Base-by-base conservation (phyloP, 2,113 vertebrate species). In the Anolis sagrei region DNA sequence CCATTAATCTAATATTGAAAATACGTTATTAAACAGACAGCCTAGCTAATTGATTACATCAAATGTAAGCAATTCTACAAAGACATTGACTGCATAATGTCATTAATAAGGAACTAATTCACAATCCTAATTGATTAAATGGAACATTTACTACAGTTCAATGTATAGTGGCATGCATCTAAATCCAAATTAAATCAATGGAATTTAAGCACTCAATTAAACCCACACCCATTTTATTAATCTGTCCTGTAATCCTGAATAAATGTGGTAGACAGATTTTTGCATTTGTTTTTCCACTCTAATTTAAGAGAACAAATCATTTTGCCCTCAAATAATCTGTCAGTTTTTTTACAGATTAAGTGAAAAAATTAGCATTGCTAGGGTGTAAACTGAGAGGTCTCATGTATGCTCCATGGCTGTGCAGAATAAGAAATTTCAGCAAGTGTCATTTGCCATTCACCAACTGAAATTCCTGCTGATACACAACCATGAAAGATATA, bases 181-280 rank as follows among this genome's bases (percentile, higher is more conserved):
- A 83, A 75, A n/a, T 62, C 69, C 58, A 64, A 19, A 7, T 36
- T 21, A 75, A 81, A 86, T 86, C 84, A 86, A 86, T 81, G 39
- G 25, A 27, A 51, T 27, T 44, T 80, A 86, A 74, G 32, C 1
- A 27, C 19, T 79, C 27, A 21, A 66, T 49, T 48, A 73, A 79
- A 62, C 14, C 68, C 36, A 79, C 69, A 79, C 51, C 72, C 39
- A 3, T 25, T 62, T n/a, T 29, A 86, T 86, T 54, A 54, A 58
- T 77, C 80, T 58, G 76, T 79, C 25, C 44, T 27, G 1, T 54
- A 48, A 74, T n/a, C 23, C 39, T 85, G 75, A 92, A 54, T 0
- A 82, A 74, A 1, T 21, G 39, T 51, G 68, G 1, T 25, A 64
- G 23, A 25, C 62, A 64, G 25, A 21, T 64, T 27, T 25, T 64